Evolutionary conservation across 1,140 invertebrate genomes (phyloP), one percentile per base, ranked within the genome.

Genomic region (Limonius californicus): DNA sequence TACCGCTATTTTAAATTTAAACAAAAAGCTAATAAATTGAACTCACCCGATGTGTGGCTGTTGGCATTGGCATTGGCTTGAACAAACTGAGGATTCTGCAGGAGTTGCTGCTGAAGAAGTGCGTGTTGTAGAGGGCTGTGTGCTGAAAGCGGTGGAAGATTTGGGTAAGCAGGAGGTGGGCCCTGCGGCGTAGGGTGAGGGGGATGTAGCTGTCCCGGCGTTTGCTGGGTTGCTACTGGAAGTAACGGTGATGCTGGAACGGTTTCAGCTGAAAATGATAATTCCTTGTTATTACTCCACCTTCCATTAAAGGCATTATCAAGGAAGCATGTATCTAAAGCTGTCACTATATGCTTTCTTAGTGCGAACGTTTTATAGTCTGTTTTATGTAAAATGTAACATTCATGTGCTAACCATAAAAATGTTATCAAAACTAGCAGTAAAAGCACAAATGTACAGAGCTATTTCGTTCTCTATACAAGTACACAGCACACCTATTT

Each of bases 91-190:
- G 81, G 80, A 69, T 84, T 82, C 70, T 82, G 80, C 59, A 80
- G 76, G 18, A 83, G 70, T 69, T 84, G 82, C 63, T 80, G 77
- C 59, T 82, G 81, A 7, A 83, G 77, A 72, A 83, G 77, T 27
- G 74, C 73, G 32, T 81, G 80, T 64, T 83, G 83, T 56, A 85
- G 59, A 11, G 68, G 64, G 60, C 70, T 68, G 61, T 73, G 72
- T 42, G 78, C 76, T 59, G 77, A 78, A 54, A 76, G 75, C 69
- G 78, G 78, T 15, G 76, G 30, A 27, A 68, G 77, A 55, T 81
- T 82, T 23, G 80, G 80, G 76, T 81, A 80, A 69, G 79, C 78
- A 72, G 77, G 79, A 57, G 77, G 76, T 57, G 78, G 73, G 70
- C 71, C 68, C 67, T 71, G 64, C 35, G 32, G 62, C 60, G 27